Base-by-base conservation (phyloP, 2,113 vertebrate genomes). In the Galbula dea region DNA sequence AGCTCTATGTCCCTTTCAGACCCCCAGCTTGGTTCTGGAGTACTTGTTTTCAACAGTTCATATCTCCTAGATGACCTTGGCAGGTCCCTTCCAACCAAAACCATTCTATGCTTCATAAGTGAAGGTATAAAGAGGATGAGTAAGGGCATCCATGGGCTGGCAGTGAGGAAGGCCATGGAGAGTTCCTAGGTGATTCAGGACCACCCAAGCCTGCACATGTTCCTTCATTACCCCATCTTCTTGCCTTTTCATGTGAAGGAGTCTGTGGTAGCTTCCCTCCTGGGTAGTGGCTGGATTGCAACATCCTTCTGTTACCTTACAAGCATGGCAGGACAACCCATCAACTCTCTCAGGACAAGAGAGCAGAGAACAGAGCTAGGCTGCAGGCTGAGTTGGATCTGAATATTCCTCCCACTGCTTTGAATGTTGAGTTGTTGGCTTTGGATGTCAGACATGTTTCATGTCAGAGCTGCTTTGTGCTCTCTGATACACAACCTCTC, bases 381-480 rank as follows among this genome's bases (percentile, higher is more conserved):
- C 36, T 29, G 15, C 24, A 52, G 61, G n/a, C 65, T 61, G 69
- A 27, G n/a, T 26, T 7, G 52, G 10, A 10, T 22, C 48, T 67
- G 49, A 15, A 61, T 49, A 48, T 17, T 57, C 41, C 32, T 63
- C 9, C 52, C 8, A 2, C 3, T 5, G 51, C 54, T 84, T 21
- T 19, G 58, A 27, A 7, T 0, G 8, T 11, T 12, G 76, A 77
- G 34, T 3, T 41, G n/a, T 34, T 59, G 62, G 48, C 66, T 4
- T 26, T 2, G 45, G 36, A 8, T 4, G 0, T 14, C 0, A 20
- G 34, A 23, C 1, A 0, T 0, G 1, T 91, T 79, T 68, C 75
- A 36, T 32, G 21, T 37, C 51, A 12, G 6, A 22, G 26, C 68
- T 29, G 55, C 58, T 72, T 37, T 15, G 37, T 12, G 27, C 43